Evolutionary conservation across 2,888 invertebrate genomes (phyloP), one percentile per base, ranked within the genome.

Genomic region (Drosophila peninsularis): DNA sequence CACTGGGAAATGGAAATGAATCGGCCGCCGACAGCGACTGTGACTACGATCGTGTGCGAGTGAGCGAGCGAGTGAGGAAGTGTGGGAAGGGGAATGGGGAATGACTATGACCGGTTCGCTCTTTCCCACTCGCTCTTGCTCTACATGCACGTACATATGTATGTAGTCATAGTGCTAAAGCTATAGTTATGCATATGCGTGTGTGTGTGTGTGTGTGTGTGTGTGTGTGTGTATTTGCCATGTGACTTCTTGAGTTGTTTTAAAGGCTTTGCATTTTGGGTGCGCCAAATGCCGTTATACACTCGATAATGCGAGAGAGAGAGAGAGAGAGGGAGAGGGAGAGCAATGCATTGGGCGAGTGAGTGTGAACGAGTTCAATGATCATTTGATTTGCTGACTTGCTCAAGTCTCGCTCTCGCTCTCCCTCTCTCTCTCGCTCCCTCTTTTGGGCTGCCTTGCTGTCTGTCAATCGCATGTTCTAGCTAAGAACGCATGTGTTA

Each of bases 231-330:
- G 27, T 30, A 24, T 27, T 9, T 27, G 10, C 58, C 73, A 78
- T 75, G 66, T 70, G 67, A 65, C 58, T 71, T 49, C 24, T 57
- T 53, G 34, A 21, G 41, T 39, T 42, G 42, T 42, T 42, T 21
- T 55, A 47, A 37, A 19, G 49, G 53, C 50, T 55, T 49, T 64
- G 55, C 49, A 13, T 13, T 34, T 55, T 52, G 54, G 21, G 50
- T 19, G 42, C 37, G 56, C 45, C 64, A 68, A 86, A 80, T 80
- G 87, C 84, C 82, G 87, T 82, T 82, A 81, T 37, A 52, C 57
- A 13, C 24, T 24, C 13, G 27, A 44, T 37, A 10, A 41, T n/a
- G 42, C 3, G 42, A n/a, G 21, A 0, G 24, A 82, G 84, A 36
- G 41, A 55, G 27, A 42, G 58, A 55, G 66, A 76, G 75, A 80